Evolutionary conservation across 1,140 invertebrate species (phyloP).

Genomic region (Dysdera silvatica): DNA sequence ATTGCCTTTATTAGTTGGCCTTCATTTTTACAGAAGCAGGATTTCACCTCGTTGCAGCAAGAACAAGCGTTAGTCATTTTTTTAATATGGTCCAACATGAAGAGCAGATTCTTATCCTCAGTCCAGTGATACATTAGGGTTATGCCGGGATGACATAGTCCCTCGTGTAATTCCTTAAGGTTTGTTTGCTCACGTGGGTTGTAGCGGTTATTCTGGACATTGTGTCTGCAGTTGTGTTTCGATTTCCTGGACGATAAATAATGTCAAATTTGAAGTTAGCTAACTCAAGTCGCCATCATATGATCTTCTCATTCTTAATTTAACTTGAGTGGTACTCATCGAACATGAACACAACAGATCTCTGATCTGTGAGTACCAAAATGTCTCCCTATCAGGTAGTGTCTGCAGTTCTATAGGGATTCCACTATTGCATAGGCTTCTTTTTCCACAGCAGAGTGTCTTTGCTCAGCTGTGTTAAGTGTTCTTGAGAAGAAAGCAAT

Average conservation of each 20-base stretch:
- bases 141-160: slow-evolving; percentile 32
- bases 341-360: slow-evolving; percentile 34
- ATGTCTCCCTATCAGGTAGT: slow-evolving; percentile 26
- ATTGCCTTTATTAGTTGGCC: background rate
- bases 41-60: background rate
- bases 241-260: slow-evolving; percentile 1
- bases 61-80: background rate
- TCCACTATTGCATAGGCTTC: slow-evolving; percentile 32
- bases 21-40: background rate
- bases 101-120: background rate
- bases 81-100: slow-evolving; percentile 9
- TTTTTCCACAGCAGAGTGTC: slow-evolving; percentile 29
- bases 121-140: slow-evolving; percentile 31
- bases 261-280: slow-evolving; percentile 1
- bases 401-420: slow-evolving; percentile 24
- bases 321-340: slow-evolving; percentile 25
- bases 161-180: slow-evolving; percentile 22
- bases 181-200: background rate
- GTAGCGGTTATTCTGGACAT: background rate
- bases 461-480: slow-evolving; percentile 17
- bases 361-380: slow-evolving; percentile 34
- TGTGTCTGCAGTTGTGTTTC: background rate
- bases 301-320: slow-evolving; percentile 37
- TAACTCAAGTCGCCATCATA: background rate
- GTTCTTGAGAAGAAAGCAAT: slow-evolving; percentile 29